These are phyloP conservation scores for Nannoperca australis DNA, from an alignment of 2,797 vertebrate species.

Conservation along the genomic window DNA sequence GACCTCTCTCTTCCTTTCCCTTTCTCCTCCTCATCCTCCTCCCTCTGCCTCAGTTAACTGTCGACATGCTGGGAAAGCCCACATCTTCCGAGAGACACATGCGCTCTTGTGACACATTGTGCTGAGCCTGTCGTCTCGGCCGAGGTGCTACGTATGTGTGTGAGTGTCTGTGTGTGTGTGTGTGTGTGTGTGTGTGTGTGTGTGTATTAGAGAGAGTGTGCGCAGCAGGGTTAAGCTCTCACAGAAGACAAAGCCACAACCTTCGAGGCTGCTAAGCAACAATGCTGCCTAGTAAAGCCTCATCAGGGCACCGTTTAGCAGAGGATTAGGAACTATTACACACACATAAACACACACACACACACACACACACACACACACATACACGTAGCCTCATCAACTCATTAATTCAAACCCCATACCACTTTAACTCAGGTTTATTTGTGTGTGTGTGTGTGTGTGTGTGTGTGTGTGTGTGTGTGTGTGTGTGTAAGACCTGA, in stretches of 20 bases:
- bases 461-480: constrained; percentile 10
- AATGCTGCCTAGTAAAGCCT: constrained; percentile 76
- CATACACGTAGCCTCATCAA: constrained; percentile 46
- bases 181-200: constrained; percentile 29
- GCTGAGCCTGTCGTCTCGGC: constrained; percentile 61
- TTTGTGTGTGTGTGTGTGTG: constrained; percentile 17
- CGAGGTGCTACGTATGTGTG: constrained; percentile 46
- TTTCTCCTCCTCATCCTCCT: constrained; percentile 22
- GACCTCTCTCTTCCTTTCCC: constrained; percentile 60
- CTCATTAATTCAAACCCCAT: constrained; percentile 58
- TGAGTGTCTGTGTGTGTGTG: constrained; percentile 24
- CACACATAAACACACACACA: constrained; percentile 64
- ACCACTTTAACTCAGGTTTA: constrained; percentile 50
- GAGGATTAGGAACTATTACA: constrained; percentile 77
- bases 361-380: constrained; percentile 55
- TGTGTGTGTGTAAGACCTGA: constrained; percentile 21
- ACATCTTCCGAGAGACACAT: constrained; percentile 34
- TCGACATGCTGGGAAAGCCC: constrained; percentile 57
- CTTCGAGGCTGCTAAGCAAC: constrained; percentile 81
- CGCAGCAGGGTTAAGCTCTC: constrained; percentile 81
- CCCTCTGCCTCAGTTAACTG: constrained; percentile 49
- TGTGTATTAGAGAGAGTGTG: constrained; percentile 48
- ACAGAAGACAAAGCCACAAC: constrained; percentile 84
- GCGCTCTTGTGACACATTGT: constrained; percentile 58
- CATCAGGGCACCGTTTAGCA: constrained; percentile 78